Evolutionary conservation across 2,113 vertebrate genomes (phyloP), one percentile per base, ranked within the genome.

Genomic region (Castor canadensis): DNA sequence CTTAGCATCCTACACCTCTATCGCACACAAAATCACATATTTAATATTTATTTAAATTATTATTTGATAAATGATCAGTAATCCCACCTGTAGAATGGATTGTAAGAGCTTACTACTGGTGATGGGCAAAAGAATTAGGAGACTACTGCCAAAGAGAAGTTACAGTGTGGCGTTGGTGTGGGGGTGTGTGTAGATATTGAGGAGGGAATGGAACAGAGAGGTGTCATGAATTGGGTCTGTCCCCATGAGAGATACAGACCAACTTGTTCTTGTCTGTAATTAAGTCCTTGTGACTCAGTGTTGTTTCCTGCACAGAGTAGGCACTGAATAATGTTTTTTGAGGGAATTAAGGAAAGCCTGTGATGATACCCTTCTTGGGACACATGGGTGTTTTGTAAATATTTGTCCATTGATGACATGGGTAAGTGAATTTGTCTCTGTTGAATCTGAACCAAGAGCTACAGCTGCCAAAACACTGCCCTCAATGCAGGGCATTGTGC

Each of bases 391-490:
- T 32, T 80, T 73, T 15, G 1, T 20, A 40, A 77, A 22, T 9
- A 10, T 56, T 15, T n/a, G 66, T 58, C n/a, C 16, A 4, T 5
- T 5, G 6, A 30, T 26, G 26, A 26, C 13, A 3, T 0, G 12
- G 20, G 16, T 6, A 20, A 15, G 9, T 3, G 3, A 28, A 19
- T 24, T 43, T 54, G 5, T 52, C 24, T 13, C 1, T 20, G 9
- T 26, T 0, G 0, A 10, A 1, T 71, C 62, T 62, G 20, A 28
- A 3, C 4, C 1, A 2, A 76, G 38, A 60, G 40, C 49, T 30
- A 26, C 5, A 49, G 87, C n/a, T 15, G 30, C 52, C 24, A 32
- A 30, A 35, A 19, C 40, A 1, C 12, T 3, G 19, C 24, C 19
- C 6, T 7, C 2, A 45, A 69, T 1, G 30, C 13, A 17, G 43